These are phyloP conservation scores for Petroica traversi DNA, from an alignment of 2,113 vertebrate genomes.

Conservation along the genomic window DNA sequence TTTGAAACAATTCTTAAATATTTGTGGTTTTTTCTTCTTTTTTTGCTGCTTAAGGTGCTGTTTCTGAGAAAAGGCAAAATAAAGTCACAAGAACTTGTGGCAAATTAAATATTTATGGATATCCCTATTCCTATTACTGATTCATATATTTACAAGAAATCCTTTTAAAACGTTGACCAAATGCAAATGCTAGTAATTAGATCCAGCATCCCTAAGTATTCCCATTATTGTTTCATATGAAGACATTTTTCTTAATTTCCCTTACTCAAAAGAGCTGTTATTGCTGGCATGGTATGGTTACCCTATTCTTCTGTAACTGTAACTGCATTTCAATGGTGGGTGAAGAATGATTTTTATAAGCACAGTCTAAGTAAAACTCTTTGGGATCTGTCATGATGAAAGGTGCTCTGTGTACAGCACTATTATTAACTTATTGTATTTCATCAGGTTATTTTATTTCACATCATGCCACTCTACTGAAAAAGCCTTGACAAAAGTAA, in stretches of 20 bases:
- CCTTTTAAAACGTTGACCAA: not conserved
- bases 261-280: slow-evolving; percentile 37
- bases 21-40: fast-evolving
- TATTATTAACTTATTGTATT: slow-evolving; percentile 27
- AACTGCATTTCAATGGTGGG: not conserved
- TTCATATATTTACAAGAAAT: slow-evolving; percentile 11
- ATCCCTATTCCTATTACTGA: not conserved
- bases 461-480: not conserved
- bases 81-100: not conserved
- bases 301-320: slow-evolving; percentile 5
- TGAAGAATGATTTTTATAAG: slow-evolving; percentile 4
- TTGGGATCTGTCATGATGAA: slow-evolving; percentile 29
- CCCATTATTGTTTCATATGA: slow-evolving; percentile 39
- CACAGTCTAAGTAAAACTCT: not conserved
- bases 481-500: slow-evolving; percentile 21
- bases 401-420: slow-evolving; percentile 22
- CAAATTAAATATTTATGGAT: not conserved
- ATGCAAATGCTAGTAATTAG: slow-evolving; percentile 34
- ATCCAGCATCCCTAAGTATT: not conserved
- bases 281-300: not conserved
- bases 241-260: not conserved
- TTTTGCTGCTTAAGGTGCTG: not conserved
- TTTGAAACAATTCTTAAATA: not conserved
- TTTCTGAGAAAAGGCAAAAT: not conserved
- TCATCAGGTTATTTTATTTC: slow-evolving; percentile 44